Conservation (phyloP, 92 coral and sea anemone species). For the Bergia sp. region DNA sequence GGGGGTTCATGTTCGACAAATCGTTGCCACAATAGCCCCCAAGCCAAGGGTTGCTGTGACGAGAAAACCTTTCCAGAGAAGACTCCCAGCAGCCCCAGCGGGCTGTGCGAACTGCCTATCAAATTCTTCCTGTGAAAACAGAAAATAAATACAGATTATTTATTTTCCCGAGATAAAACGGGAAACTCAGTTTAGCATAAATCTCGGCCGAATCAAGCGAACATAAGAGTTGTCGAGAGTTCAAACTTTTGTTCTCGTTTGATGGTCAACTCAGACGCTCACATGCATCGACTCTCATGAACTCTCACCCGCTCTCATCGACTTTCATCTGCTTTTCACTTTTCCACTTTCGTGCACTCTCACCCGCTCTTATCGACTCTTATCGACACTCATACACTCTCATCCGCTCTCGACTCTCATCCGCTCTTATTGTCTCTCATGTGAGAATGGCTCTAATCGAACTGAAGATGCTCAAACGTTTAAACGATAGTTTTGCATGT, state of each 20-base stretch:
- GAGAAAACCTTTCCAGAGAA: constrained; percentile 55
- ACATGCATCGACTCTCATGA: too few relatives aligned
- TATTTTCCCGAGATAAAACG: not conserved
- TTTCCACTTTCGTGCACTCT: too few relatives aligned
- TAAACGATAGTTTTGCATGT: too few relatives aligned
- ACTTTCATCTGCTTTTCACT: too few relatives aligned
- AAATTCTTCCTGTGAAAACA: constrained; percentile 13
- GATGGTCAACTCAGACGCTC: too few relatives aligned
- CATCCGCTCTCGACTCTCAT: too few relatives aligned
- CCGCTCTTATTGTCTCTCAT: too few relatives aligned
- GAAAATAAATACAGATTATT: not conserved
- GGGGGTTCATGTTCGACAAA: constrained; percentile 9
- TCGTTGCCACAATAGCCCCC: constrained; percentile 57
- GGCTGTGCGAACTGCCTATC: constrained; percentile 26
- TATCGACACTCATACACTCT: too few relatives aligned
- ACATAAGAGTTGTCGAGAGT: not conserved
- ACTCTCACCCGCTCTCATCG: too few relatives aligned
- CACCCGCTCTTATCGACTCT: too few relatives aligned
- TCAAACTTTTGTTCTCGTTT: not conserved
- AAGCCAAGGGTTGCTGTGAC: constrained; percentile 71
- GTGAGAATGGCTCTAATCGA: too few relatives aligned
- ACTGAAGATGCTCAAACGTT: too few relatives aligned
- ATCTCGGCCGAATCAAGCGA: not conserved
- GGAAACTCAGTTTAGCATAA: not conserved
- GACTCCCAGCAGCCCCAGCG: constrained; percentile 15